These are phyloP conservation scores for Platynereis dumerilii DNA, from an alignment of 2,888 invertebrate genomes.

Conservation along the genomic window DNA sequence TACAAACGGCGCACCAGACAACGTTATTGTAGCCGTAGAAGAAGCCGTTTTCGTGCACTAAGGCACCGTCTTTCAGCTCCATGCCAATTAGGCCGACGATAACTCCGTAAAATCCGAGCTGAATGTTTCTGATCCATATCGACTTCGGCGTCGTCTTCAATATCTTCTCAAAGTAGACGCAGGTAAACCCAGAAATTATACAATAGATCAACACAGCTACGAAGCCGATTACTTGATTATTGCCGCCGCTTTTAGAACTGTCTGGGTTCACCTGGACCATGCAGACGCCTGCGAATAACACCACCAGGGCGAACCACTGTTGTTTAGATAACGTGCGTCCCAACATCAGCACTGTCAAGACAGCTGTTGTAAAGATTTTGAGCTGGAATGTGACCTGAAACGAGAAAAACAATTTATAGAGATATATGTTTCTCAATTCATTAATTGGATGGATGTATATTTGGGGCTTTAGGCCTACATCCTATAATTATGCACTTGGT, in stretches of 20 bases:
- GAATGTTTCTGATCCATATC: slow-evolving; percentile 96
- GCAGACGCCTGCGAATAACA: slow-evolving; percentile 64
- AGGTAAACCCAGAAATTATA: slow-evolving; percentile 93
- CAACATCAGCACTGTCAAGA: slow-evolving; percentile 64
- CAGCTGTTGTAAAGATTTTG: slow-evolving; percentile 66
- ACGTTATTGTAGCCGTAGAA: slow-evolving; percentile 68
- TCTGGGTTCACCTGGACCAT: slow-evolving; percentile 61
- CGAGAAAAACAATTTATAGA: background rate
- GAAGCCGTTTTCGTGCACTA: slow-evolving; percentile 73
- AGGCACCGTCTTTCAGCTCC: slow-evolving; percentile 62
- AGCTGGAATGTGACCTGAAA: slow-evolving; percentile 66
- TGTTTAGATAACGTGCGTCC: slow-evolving; percentile 54
- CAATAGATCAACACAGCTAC: slow-evolving; percentile 67
- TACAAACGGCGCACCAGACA: slow-evolving; percentile 78
- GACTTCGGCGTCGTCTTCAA: slow-evolving; percentile 81
- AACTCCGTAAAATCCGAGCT: slow-evolving; percentile 87
- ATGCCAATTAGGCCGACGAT: slow-evolving; percentile 88
- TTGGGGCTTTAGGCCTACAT: too few species aligned
- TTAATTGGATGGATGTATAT: too few species aligned
- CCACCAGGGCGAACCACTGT: slow-evolving; percentile 64
- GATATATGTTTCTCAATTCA: too few species aligned
- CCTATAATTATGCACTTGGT: too few species aligned
- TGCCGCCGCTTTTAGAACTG: slow-evolving; percentile 23
- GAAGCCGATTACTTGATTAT: slow-evolving; percentile 47
- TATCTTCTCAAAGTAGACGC: slow-evolving; percentile 97